Percentiles rank a stretch among this genome's conserved stretches.
Evolutionary conservation across 2,888 invertebrate genomes (phyloP).

Genomic region (Drosophila macrospina): DNA sequence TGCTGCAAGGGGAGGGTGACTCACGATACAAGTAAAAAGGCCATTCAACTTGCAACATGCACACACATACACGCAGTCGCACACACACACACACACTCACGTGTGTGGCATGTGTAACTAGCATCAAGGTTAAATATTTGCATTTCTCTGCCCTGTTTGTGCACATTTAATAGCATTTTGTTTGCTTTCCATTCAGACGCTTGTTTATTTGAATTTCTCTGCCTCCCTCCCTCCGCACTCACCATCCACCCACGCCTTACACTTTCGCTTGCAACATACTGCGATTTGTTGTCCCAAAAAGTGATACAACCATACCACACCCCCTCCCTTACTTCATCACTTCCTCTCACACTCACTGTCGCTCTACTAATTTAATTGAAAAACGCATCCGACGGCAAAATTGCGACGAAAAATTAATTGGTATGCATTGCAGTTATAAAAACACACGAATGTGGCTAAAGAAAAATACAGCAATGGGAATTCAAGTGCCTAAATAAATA

Average conservation of each 20-base stretch:
- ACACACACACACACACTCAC: constrained; percentile 4
- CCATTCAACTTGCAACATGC: constrained; percentile 68
- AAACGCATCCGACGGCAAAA: constrained; percentile 40
- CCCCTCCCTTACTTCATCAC: background rate
- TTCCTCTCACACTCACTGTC: background rate
- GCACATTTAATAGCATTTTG: constrained; percentile 47
- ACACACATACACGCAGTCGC: constrained; percentile 7
- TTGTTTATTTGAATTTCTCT: constrained; percentile 28
- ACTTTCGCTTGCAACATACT: constrained; percentile 36
- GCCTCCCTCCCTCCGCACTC: background rate
- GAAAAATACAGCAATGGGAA: constrained; percentile 34
- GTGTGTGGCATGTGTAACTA: constrained; percentile 50
- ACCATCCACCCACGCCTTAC: constrained; percentile 2
- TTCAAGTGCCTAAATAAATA: constrained; percentile 39
- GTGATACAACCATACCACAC: constrained; percentile 3
- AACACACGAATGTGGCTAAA: constrained; percentile 19
- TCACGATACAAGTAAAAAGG: constrained; percentile 61
- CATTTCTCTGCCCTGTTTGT: constrained; percentile 51
- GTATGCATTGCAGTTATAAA: constrained; percentile 36
- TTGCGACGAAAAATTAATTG: constrained; percentile 59
- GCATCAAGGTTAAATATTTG: constrained; percentile 79
- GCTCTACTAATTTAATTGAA: constrained; percentile 61
- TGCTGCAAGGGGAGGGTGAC: constrained; percentile 47
- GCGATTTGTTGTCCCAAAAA: constrained; percentile 34
- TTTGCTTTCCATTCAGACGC: constrained; percentile 50